phyloP scores from a whole-genome alignment of 2,888 invertebrate species.

The Caenorhabditis virilis region DNA sequence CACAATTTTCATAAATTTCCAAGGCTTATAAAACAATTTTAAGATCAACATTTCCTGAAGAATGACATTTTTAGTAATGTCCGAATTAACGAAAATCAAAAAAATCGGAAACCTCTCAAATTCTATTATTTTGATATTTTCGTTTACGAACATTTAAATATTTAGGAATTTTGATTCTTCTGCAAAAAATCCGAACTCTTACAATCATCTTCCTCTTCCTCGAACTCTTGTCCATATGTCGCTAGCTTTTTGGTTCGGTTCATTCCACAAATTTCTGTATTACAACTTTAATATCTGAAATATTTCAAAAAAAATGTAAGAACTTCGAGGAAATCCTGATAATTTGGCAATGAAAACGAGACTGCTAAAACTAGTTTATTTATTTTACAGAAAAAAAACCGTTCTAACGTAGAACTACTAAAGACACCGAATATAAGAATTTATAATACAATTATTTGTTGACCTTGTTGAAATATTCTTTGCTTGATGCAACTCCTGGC shows the following conservation, averaged over 20 bases:
- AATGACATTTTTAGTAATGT: conserved; percentile 5
- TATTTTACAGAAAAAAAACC: no score
- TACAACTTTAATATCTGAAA: neutral
- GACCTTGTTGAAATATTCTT: conserved; percentile 82
- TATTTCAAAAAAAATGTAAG: neutral
- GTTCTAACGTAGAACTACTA: neutral
- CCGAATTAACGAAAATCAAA: neutral
- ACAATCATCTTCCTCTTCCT: conserved; percentile 61
- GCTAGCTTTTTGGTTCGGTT: conserved; percentile 39
- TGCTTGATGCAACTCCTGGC: conserved; percentile 83
- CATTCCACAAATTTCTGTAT: conserved; percentile 9
- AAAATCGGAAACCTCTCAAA: neutral
- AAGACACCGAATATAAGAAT: neutral
- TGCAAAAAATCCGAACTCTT: no score
- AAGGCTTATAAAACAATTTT: no score
- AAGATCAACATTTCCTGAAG: no score
- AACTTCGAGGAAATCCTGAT: conserved; percentile 1
- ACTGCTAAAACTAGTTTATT: no score
- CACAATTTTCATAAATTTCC: no score
- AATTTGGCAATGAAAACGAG: no score
- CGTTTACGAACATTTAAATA: no score
- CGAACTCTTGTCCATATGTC: conserved; percentile 63
- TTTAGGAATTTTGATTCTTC: no score
- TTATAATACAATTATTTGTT: conserved; percentile 62
- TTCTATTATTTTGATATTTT: no score